Base-by-base conservation (phyloP, 2,888 invertebrate genomes). In the Plemyria rubiginata region DNA sequence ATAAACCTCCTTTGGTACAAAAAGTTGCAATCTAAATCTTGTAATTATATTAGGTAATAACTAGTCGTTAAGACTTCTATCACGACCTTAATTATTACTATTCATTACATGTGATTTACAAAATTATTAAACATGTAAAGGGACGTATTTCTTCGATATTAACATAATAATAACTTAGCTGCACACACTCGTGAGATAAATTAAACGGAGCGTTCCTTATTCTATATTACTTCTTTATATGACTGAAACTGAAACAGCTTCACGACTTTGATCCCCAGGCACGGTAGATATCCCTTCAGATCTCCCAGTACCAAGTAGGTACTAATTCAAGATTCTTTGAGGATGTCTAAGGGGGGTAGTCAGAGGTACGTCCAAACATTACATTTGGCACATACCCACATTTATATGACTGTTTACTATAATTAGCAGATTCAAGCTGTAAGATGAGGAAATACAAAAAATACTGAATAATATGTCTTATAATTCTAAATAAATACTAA, bases 111-210 rank as follows among this genome's bases (percentile, higher is more conserved):
- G n/a, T 54, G 43, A 54, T 54, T 45, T 54, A 22, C n/a, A n/a
- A 13, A 32, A 13, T 15, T 54, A n/a, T 12, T 36, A 32, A 3
- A 38, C 3, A 38, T 5, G 36, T 38, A 38, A 32, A 46, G 45
- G 32, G 45, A 36, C 36, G 36, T 46, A 46, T 36, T 45, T 46
- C 2, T 22, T 54, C 16, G 46, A n/a, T 54, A 54, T 54, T 54
- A 46, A 54, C 54, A 54, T 16, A 6, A 22, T 16, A 32, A 45
- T 8, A 32, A 32, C 29, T 54, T 12, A 54, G 54, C 43, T 45
- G 54, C 54, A 28, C 41, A 36, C 53, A 43, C 41, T 15, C n/a
- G 7, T 28, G 29, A 43, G 53, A 22, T 22, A n/a, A 9, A 28
- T 7, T 15, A 36, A 45, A 45, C 32, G n/a, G 15, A 45, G 16